Evolutionary conservation across 2,888 invertebrate species (phyloP).

Genomic region (Stenodema calcarata): DNA sequence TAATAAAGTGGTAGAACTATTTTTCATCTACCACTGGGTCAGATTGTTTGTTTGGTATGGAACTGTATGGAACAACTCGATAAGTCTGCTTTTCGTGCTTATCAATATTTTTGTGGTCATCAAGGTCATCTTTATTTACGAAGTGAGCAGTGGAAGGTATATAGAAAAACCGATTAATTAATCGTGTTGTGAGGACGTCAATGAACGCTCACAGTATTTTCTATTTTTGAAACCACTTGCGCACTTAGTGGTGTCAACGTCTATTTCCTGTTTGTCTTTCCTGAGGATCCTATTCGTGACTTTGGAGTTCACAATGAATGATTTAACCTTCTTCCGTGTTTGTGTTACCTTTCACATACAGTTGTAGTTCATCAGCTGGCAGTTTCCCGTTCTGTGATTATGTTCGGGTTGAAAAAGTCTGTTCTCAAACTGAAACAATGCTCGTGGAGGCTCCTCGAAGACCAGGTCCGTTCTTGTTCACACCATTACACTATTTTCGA

Average conservation of each 20-base stretch:
- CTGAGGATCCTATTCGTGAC: not conserved
- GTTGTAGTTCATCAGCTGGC: not conserved
- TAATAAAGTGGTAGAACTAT: too few relatives aligned
- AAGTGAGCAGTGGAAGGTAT: not conserved
- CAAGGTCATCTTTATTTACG: not conserved
- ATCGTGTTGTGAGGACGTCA: not conserved
- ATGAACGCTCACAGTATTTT: not conserved
- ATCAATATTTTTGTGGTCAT: too few relatives aligned
- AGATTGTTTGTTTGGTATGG: too few relatives aligned
- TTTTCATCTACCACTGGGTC: too few relatives aligned
- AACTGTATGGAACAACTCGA: too few relatives aligned
- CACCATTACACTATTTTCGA: constrained; percentile 62
- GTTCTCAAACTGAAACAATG: not conserved
- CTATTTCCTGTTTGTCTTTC: not conserved
- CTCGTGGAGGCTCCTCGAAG: constrained; percentile 20
- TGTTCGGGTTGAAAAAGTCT: constrained; percentile 33
- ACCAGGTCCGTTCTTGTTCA: not conserved
- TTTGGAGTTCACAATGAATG: not conserved
- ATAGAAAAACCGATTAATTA: too few relatives aligned
- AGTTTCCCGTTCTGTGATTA: not conserved
- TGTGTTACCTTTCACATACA: not conserved
- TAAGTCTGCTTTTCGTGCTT: too few relatives aligned
- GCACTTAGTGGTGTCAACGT: not conserved
- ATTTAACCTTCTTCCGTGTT: not conserved
- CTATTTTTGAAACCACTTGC: not conserved